phyloP scores from a whole-genome alignment of 2,888 invertebrate species.

The Margaritifera margaritifera region DNA sequence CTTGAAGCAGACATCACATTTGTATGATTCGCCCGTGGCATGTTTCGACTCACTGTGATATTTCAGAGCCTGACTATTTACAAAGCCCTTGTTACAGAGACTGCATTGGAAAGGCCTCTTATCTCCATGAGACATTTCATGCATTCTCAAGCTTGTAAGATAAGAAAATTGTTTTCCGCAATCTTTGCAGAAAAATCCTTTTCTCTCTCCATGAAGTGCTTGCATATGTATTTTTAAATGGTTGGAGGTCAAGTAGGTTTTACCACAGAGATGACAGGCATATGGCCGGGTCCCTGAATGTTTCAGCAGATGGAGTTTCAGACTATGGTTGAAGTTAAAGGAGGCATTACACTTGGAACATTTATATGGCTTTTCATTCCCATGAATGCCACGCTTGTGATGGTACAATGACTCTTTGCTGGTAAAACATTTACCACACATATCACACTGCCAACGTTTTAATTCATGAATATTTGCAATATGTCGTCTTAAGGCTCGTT shows the following conservation, averaged over 20 bases:
- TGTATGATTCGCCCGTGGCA: slow-evolving; percentile 35
- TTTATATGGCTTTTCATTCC: slow-evolving; percentile 53
- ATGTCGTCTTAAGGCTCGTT: slow-evolving; percentile 38
- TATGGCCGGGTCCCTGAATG: slow-evolving; percentile 63
- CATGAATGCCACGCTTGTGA: slow-evolving; percentile 63
- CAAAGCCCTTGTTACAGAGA: slow-evolving; percentile 61
- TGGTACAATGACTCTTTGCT: slow-evolving; percentile 59
- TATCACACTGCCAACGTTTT: slow-evolving; percentile 52
- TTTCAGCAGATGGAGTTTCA: slow-evolving; percentile 60
- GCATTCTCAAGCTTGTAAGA: slow-evolving; percentile 60
- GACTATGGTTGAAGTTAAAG: slow-evolving; percentile 66
- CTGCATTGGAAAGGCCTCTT: slow-evolving; percentile 56
- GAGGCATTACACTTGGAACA: slow-evolving; percentile 59
- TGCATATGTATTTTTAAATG: slow-evolving; percentile 66
- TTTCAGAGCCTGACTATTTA: slow-evolving; percentile 50
- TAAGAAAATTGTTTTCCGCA: slow-evolving; percentile 66
- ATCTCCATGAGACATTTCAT: slow-evolving; percentile 59
- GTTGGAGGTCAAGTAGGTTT: slow-evolving; percentile 64
- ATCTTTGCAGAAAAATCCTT: slow-evolving; percentile 49
- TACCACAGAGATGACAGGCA: slow-evolving; percentile 58
- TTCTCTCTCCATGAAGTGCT: slow-evolving; percentile 54
- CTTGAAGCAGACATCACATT: slow-evolving; percentile 62
- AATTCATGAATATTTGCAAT: slow-evolving; percentile 27
- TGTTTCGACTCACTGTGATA: slow-evolving; percentile 55
- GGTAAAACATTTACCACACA: slow-evolving; percentile 60